Percentiles rank a stretch among this genome's conserved stretches.
Evolutionary conservation across 2,888 invertebrate species (phyloP).

Genomic region (Habroteleia sp.): DNA sequence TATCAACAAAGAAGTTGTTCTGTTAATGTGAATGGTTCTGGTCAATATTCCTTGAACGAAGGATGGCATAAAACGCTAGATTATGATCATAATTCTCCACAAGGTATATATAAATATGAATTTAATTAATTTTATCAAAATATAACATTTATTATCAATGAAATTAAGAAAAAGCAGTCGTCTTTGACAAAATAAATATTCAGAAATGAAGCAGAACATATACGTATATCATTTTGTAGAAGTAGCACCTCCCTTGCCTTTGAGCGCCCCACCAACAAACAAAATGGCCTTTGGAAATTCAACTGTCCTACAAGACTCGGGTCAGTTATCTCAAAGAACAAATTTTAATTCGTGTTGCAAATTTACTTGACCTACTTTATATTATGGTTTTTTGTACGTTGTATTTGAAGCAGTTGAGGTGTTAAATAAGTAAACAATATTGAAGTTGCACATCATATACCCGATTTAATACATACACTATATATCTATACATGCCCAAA

Average conservation of each 20-base stretch:
- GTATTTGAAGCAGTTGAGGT: too few species aligned
- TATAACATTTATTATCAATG: not conserved
- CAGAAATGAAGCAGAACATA: conserved; percentile 43
- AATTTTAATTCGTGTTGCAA: conserved; percentile 57
- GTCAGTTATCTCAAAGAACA: conserved; percentile 72
- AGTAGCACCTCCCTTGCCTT: conserved; percentile 84
- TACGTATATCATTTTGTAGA: conserved; percentile 80
- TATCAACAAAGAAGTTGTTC: conserved; percentile 76
- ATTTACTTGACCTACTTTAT: conserved; percentile 10
- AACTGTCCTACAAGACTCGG: conserved; percentile 75
- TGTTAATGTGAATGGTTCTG: conserved; percentile 77
- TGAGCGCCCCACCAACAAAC: conserved; percentile 82
- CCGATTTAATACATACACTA: too few species aligned
- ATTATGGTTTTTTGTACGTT: conserved; percentile 16
- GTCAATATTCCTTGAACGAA: conserved; percentile 74
- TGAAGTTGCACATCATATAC: too few species aligned
- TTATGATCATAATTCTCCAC: conserved; percentile 71
- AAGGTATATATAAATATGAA: conserved; percentile 75
- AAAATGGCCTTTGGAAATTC: conserved; percentile 76
- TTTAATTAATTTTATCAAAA: not conserved
- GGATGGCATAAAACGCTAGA: conserved; percentile 76
- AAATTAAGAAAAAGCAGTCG: not conserved
- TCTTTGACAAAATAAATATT: not conserved
- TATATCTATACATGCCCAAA: too few species aligned
- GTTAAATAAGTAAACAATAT: too few species aligned